Evolutionary conservation across 2,113 vertebrate genomes (phyloP).

Genomic region (Cryptotis parvus): DNA sequence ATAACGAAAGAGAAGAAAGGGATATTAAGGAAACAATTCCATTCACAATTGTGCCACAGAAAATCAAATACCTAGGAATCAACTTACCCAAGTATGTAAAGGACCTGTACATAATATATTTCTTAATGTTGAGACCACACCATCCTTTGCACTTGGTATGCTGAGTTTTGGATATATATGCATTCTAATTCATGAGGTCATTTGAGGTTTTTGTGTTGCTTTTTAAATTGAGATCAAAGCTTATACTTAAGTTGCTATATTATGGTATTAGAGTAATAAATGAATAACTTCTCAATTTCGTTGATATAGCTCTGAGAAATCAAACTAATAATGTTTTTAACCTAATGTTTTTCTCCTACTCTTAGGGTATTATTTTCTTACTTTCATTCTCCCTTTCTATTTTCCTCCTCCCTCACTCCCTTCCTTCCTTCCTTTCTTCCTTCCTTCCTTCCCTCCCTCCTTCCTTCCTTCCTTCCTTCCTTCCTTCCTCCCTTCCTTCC

Average conservation of each 20-base stretch:
- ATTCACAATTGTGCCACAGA: no score
- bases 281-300: background rate
- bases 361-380: background rate
- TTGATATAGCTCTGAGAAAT: background rate
- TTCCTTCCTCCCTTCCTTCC: no score
- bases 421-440: no score
- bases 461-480: background rate
- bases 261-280: slow-evolving; percentile 1
- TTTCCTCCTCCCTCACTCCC: no score
- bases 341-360: background rate
- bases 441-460: no score
- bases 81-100: no score
- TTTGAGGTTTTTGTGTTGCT: slow-evolving; percentile 34
- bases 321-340: background rate
- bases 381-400: no score
- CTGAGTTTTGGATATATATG: background rate
- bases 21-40: no score
- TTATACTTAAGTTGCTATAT: background rate
- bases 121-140: background rate
- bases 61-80: no score
- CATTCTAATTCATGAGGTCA: background rate
- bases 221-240: slow-evolving; percentile 14
- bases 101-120: no score
- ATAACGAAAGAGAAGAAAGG: no score
- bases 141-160: slow-evolving; percentile 41